phyloP scores from a whole-genome alignment of 2,888 invertebrate species.

The Liodrosophila aerea region DNA sequence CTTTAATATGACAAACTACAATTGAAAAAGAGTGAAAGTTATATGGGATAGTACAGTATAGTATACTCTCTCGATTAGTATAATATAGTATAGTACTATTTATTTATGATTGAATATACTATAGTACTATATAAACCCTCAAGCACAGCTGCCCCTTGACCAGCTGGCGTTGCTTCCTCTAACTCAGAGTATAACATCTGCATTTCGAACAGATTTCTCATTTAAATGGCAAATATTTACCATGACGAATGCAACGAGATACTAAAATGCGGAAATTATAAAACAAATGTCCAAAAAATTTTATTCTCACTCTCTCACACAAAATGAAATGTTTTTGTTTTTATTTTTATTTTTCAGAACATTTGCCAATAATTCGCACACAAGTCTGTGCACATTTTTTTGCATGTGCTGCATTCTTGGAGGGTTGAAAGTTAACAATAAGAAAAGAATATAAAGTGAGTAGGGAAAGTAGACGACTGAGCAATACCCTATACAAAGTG shows the following conservation, averaged over 20 bases:
- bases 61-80: too few species aligned
- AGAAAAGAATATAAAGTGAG: neutral
- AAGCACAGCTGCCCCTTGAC: conserved; percentile 55
- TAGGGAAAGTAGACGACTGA: neutral
- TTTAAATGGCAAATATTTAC: conserved; percentile 76
- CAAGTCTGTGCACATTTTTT: conserved; percentile 80
- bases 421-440: conserved; percentile 45
- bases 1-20: too few species aligned
- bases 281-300: conserved; percentile 76
- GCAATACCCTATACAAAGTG: conserved; percentile 20
- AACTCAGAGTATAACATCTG: neutral
- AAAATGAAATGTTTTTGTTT: neutral
- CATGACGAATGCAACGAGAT: conserved; percentile 51
- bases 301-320: conserved; percentile 14
- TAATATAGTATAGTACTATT: too few species aligned
- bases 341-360: conserved; percentile 59
- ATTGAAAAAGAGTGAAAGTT: too few species aligned
- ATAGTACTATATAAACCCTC: conserved; percentile 21
- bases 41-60: too few species aligned
- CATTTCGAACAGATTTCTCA: conserved; percentile 70
- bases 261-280: conserved; percentile 52
- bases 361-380: conserved; percentile 79
- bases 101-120: too few species aligned
- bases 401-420: conserved; percentile 11
- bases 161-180: conserved; percentile 55